Conservation (phyloP, 2,797 vertebrate species). For the Poeciliopsis paucimaculata region DNA sequence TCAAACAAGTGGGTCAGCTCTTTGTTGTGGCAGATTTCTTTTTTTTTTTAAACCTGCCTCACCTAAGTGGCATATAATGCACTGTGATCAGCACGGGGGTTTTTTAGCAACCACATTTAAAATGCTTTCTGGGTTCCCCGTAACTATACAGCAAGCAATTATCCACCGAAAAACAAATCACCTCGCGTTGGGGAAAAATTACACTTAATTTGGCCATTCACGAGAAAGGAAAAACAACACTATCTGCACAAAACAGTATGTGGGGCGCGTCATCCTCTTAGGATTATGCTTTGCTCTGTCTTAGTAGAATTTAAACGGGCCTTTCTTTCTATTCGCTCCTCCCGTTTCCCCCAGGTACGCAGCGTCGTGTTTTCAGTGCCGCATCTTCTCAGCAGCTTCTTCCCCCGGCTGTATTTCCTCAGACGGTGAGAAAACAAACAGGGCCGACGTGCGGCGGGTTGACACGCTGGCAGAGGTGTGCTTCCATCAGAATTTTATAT, state of each 20-base stretch:
- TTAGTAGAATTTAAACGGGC: conserved; percentile 51
- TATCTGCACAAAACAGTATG: conserved; percentile 39
- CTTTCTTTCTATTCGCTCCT: conserved; percentile 27
- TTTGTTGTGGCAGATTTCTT: conserved; percentile 44
- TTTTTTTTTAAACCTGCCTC: conserved; percentile 44
- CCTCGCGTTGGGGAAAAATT: conserved; percentile 26
- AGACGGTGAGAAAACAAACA: conserved; percentile 33
- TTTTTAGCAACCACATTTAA: conserved; percentile 39
- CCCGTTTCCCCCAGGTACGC: conserved; percentile 29
- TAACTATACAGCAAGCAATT: conserved; percentile 36
- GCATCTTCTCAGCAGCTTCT: neutral
- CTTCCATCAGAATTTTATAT: conserved; percentile 8
- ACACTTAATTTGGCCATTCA: conserved; percentile 41
- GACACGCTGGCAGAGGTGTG: conserved; percentile 16
- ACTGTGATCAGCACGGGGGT: conserved; percentile 38
- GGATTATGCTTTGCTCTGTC: conserved; percentile 45
- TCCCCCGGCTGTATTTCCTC: conserved; percentile 16
- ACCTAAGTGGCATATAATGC: conserved; percentile 53
- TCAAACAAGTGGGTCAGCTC: conserved; percentile 64
- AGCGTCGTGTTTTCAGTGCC: conserved; percentile 28
- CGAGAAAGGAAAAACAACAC: conserved; percentile 35
- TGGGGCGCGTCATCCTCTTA: conserved; percentile 41
- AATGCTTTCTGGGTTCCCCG: conserved; percentile 33
- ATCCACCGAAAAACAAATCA: conserved; percentile 35
- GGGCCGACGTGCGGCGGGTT: conserved; percentile 21